Conservation (phyloP, 2,888 invertebrate species). For the Lepetodrilus schrolli region DNA sequence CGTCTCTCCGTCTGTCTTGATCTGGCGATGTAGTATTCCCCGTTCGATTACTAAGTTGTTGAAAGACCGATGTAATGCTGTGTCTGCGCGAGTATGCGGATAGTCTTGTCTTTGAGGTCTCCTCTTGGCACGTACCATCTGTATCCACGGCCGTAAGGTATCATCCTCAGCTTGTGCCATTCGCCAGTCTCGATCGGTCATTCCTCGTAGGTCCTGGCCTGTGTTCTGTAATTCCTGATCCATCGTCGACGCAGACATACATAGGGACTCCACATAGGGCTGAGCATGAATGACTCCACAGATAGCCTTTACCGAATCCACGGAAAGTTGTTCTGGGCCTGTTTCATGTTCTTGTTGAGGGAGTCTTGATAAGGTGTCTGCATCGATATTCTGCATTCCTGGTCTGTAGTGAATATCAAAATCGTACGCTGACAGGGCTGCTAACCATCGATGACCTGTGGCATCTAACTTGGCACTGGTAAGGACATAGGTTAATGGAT, state of each 20-base stretch:
- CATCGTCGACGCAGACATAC: not conserved
- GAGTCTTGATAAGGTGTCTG: not conserved
- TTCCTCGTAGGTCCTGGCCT: not conserved
- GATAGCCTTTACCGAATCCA: not conserved
- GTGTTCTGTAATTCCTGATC: not conserved
- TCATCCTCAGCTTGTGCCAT: not conserved
- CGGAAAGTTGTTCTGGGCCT: not conserved
- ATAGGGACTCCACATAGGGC: not conserved
- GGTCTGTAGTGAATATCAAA: not conserved
- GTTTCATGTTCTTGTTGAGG: not conserved
- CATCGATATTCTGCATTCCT: not conserved
- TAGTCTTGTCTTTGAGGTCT: not conserved
- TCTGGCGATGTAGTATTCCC: not conserved
- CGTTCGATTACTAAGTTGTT: not conserved
- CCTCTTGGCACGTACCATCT: not conserved
- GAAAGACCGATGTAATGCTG: not conserved
- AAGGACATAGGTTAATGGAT: slow-evolving; percentile 40
- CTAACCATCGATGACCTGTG: slow-evolving; percentile 34
- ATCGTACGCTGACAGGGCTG: slow-evolving; percentile 31
- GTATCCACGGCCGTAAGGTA: not conserved
- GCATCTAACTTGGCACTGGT: slow-evolving; percentile 31
- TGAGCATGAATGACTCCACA: not conserved
- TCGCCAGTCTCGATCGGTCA: not conserved
- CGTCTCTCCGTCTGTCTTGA: not conserved
- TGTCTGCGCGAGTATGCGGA: not conserved